phyloP scores from a whole-genome alignment of 2,113 vertebrate genomes.

The Calonectris borealis region DNA sequence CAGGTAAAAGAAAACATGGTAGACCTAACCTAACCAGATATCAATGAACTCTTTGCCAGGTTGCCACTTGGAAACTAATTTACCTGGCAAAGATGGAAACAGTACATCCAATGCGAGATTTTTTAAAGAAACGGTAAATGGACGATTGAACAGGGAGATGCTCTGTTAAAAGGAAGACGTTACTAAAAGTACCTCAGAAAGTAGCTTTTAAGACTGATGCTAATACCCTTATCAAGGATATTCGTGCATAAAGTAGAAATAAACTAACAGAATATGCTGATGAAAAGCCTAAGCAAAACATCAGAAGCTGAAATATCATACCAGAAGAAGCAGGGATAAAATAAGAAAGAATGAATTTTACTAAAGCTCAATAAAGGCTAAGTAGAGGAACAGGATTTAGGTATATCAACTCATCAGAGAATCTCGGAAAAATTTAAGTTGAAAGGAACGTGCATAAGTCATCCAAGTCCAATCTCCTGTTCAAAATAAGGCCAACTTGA shows the following conservation, averaged over 20 bases:
- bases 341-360: background rate
- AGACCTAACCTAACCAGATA: background rate
- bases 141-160: background rate
- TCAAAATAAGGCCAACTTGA: background rate
- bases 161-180: background rate
- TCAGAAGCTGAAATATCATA: background rate
- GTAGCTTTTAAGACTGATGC: background rate
- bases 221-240: background rate
- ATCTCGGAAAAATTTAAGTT: background rate
- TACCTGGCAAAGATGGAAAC: background rate
- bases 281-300: background rate
- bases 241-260: background rate
- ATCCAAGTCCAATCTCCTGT: background rate
- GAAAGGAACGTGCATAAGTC: background rate
- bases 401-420: background rate
- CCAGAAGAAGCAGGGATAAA: background rate
- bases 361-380: background rate
- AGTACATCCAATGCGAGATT: background rate
- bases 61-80: background rate
- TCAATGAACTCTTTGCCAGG: background rate
- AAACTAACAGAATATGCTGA: background rate
- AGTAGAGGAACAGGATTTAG: background rate
- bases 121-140: background rate
- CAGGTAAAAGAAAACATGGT: background rate
- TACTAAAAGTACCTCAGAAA: background rate